Conservation (phyloP, 1,140 invertebrate species). For the Ladona fulva region DNA sequence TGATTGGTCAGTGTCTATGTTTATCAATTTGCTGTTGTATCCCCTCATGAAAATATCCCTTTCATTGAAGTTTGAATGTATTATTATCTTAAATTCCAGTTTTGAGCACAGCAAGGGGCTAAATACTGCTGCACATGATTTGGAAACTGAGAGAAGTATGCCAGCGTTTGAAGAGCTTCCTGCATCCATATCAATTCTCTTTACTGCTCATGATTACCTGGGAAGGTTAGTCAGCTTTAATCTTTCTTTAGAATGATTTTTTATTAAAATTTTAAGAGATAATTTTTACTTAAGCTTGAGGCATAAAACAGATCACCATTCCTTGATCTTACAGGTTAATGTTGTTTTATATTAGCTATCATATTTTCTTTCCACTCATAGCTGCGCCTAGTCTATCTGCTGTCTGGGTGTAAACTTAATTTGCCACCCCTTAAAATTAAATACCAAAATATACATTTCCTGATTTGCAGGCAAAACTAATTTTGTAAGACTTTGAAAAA, state of each 20-base stretch:
- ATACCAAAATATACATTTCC: no score
- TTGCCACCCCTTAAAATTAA: no score
- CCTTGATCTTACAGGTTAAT: no score
- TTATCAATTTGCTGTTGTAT: background rate
- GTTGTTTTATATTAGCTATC: no score
- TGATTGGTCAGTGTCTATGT: background rate
- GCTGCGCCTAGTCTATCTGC: no score
- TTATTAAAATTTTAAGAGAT: background rate
- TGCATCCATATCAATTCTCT: conserved; percentile 65
- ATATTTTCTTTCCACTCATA: no score
- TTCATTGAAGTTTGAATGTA: conserved; percentile 10
- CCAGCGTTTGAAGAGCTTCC: conserved; percentile 51
- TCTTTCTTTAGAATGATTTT: background rate
- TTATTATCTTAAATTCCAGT: conserved; percentile 11
- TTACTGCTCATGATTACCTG: conserved; percentile 76
- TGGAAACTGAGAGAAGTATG: background rate
- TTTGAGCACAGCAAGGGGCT: conserved; percentile 9
- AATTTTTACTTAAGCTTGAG: background rate
- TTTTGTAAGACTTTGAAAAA: no score
- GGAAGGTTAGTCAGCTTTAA: conserved; percentile 43
- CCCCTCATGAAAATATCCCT: background rate
- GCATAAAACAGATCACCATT: no score
- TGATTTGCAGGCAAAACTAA: no score
- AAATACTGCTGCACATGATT: background rate
- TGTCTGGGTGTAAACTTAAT: no score